phyloP scores from a whole-genome alignment of 2,113 vertebrate species.

The Caracal caracal region DNA sequence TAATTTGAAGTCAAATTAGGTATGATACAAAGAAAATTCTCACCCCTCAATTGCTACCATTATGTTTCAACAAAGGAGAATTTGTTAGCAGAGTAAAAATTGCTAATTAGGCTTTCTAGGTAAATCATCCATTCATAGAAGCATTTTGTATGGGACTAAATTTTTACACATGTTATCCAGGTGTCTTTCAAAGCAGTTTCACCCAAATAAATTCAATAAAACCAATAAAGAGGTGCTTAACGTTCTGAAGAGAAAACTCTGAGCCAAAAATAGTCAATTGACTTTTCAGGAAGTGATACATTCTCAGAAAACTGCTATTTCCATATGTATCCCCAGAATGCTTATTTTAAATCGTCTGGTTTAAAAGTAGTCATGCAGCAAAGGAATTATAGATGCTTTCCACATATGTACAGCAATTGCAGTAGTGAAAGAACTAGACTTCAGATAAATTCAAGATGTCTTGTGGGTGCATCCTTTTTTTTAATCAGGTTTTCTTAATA shows the following conservation, averaged over 20 bases:
- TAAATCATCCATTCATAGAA: background rate
- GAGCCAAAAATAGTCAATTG: background rate
- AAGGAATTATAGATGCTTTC: background rate
- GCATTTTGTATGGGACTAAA: background rate
- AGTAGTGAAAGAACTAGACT: background rate
- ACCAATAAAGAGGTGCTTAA: background rate
- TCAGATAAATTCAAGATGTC: background rate
- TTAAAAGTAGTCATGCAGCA: background rate
- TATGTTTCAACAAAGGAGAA: background rate
- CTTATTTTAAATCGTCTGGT: background rate
- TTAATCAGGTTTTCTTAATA: background rate
- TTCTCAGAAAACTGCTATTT: constrained; percentile 27
- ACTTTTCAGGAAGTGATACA: background rate
- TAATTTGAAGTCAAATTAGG: background rate
- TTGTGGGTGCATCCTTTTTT: background rate
- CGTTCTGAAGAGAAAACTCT: background rate
- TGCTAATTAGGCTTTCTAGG: background rate
- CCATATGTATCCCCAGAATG: background rate
- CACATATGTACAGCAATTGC: background rate
- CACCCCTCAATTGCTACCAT: background rate
- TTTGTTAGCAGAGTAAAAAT: background rate
- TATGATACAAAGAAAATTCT: background rate
- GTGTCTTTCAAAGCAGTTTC: background rate
- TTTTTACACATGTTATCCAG: background rate
- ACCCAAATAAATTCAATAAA: background rate